Conservation (phyloP, 1,140 invertebrate genomes). For the Lepidurus packardi region DNA sequence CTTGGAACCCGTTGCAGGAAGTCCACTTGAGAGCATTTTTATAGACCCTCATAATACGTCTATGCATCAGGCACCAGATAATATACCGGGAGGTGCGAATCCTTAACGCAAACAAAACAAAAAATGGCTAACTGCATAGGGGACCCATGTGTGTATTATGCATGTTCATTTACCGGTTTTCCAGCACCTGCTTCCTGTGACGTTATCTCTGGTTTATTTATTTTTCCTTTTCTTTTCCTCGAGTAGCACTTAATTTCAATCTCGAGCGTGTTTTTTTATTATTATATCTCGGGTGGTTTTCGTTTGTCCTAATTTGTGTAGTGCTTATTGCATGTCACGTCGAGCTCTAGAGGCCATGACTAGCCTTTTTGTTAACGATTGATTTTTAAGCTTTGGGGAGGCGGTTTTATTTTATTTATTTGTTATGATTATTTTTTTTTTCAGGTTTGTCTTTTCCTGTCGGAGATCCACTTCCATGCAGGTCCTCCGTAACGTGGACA, state of each 20-base stretch:
- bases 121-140: background rate
- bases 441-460: no score
- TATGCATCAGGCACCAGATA: background rate
- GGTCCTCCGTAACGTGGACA: background rate
- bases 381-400: no score
- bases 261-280: background rate
- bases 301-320: no score
- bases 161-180: background rate
- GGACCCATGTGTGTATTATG: background rate
- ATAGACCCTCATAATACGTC: conserved; percentile 2
- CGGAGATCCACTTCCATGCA: background rate
- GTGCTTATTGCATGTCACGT: no score
- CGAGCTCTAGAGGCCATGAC: no score
- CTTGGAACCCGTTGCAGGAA: conserved; percentile 20
- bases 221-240: background rate
- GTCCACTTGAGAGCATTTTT: conserved; percentile 21
- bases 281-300: no score
- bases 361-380: no score
- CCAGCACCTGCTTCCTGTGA: conserved; percentile 14
- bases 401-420: no score
- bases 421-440: no score
- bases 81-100: background rate
- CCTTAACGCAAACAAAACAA: background rate
- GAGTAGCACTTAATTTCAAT: background rate
- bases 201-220: background rate